A percentile compares a stretch with the other conserved stretches of the same genome.
Evolutionary conservation across 1,140 invertebrate genomes (phyloP).

Genomic region (Zaprionus gabonicus): DNA sequence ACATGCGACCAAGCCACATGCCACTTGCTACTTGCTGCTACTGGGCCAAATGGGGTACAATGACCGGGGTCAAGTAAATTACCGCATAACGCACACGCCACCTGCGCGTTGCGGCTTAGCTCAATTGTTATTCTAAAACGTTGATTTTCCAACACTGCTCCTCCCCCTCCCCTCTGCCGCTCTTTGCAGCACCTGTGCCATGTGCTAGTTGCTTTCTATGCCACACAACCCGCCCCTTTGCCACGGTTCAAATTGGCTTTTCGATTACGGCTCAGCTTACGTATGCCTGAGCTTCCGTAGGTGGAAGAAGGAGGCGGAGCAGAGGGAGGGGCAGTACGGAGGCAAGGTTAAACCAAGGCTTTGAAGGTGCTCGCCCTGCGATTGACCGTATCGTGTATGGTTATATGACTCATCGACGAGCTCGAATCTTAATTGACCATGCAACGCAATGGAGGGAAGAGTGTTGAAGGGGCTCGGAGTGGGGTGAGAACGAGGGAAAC

Average conservation of each 20-base stretch:
- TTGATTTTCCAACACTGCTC: constrained; percentile 1
- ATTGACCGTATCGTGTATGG: background rate
- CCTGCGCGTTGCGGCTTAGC: constrained; percentile 16
- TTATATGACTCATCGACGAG: constrained; percentile 29
- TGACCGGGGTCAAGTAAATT: constrained; percentile 56
- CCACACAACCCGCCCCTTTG: constrained; percentile 46
- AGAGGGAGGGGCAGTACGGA: no score
- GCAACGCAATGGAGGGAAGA: background rate
- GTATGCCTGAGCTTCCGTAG: background rate
- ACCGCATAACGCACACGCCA: constrained; percentile 44
- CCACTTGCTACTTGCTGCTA: constrained; percentile 2
- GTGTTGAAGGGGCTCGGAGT: background rate
- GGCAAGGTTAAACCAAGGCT: constrained; percentile 30
- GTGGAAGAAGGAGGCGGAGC: background rate
- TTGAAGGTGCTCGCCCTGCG: background rate
- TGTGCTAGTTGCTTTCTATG: constrained; percentile 49
- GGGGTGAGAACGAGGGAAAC: background rate
- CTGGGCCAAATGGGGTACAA: constrained; percentile 40
- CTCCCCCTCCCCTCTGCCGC: background rate
- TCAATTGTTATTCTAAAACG: background rate
- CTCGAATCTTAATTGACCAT: constrained; percentile 57
- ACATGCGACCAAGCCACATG: constrained; percentile 3
- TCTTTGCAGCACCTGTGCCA: constrained; percentile 35
- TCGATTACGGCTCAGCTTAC: constrained; percentile 27
- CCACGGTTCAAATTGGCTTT: constrained; percentile 56